Evolutionary conservation across 1,140 invertebrate genomes (phyloP), one percentile per base, ranked within the genome.

Genomic region (Pseudomyrmex flavicornis): DNA sequence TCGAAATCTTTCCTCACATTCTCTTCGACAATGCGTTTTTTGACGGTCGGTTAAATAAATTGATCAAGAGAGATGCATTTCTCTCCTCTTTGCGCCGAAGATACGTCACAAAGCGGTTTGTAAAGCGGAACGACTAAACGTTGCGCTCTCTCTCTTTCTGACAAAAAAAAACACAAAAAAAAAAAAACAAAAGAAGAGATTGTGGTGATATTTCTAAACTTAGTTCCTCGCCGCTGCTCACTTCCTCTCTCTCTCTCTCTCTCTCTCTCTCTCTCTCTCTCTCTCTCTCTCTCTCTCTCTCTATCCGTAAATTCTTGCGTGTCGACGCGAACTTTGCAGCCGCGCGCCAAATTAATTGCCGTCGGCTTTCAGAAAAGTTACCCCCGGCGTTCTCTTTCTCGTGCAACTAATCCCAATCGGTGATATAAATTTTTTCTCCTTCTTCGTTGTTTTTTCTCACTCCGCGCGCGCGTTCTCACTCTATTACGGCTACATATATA

Each of bases 161-260:
- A 26, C 0, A 35, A 35, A 35, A 35, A 35, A 35, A 35, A 35
- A 35, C n/a, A 22, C 20, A 35, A 7, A 35, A 35, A 35, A 35
- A 7, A 7, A 35, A 35, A 35, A 35, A 35, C 35, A 35, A 54
- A 59, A 80, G 76, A 80, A 80, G 70, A 80, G 76, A 80, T 80
- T 54, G 76, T 35, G 54, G 65, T 80, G 76, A 80, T 80, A 80
- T 66, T 59, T 80, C 65, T 80, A 80, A 80, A 80, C 69, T 80
- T 80, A 80, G 76, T 66, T 58, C 66, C 46, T 52, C 62, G 35
- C 76, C 65, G 10, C 46, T 46, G 46, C 46, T 26, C 56, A 58
- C 52, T 80, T 59, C 65, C 76, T 80, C 65, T 46, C 76, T 12
- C 73, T 5, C 76, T 80, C 65, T 46, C 76, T n/a, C 73, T 35